These are phyloP conservation scores for Rhegmatorhina hoffmannsi DNA, from an alignment of 2,113 vertebrate species.

Conservation along the genomic window DNA sequence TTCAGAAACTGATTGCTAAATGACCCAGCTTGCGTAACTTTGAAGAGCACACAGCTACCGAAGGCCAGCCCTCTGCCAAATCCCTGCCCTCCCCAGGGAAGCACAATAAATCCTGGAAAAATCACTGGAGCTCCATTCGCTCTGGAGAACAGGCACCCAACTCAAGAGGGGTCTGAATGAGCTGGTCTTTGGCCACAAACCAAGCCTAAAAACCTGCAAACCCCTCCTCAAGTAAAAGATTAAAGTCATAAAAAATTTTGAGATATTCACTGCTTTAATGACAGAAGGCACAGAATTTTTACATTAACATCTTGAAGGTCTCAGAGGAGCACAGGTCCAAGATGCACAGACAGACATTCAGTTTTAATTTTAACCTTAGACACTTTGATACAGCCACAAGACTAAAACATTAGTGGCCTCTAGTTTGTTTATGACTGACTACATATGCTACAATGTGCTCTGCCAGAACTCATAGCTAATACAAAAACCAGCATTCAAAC, in stretches of 20 bases:
- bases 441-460: background rate
- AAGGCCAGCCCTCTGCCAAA: background rate
- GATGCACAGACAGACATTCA: background rate
- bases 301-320: background rate
- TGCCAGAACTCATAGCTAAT: conserved; percentile 20
- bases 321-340: background rate
- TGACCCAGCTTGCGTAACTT: background rate
- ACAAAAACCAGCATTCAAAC: background rate
- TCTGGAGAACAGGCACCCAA: rapidly evolving
- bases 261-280: background rate
- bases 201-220: background rate
- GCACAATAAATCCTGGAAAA: background rate
- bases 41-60: background rate
- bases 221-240: background rate
- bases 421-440: conserved; percentile 8
- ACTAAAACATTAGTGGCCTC: background rate
- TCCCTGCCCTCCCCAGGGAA: background rate
- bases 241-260: background rate
- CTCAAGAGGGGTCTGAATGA: rapidly evolving
- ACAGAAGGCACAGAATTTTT: background rate
- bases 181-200: background rate
- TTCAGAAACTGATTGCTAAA: rapidly evolving
- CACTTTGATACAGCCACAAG: background rate
- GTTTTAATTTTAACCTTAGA: background rate
- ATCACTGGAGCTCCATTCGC: background rate